phyloP scores from a whole-genome alignment of 2,797 vertebrate species.

The Miichthys miiuy region DNA sequence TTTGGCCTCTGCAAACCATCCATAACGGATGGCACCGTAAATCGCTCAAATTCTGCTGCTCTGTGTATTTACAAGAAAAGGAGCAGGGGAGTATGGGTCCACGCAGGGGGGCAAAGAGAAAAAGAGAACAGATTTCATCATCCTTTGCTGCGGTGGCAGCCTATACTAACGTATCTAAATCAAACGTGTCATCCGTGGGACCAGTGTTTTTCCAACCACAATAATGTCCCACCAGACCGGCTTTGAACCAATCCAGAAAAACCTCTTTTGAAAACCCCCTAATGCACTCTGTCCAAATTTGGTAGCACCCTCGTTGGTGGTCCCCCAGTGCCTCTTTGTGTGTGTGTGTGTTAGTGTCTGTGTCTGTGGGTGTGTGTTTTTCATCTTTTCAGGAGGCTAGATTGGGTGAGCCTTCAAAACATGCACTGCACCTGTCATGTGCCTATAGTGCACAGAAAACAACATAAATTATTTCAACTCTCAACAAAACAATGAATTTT shows the following conservation, averaged over 20 bases:
- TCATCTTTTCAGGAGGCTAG: conserved; percentile 70
- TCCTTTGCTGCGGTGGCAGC: conserved; percentile 66
- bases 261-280: conserved; percentile 65
- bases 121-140: conserved; percentile 68
- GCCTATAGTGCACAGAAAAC: conserved; percentile 61
- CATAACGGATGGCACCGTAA: conserved; percentile 54
- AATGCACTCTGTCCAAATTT: conserved; percentile 79
- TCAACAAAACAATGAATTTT: conserved; percentile 68
- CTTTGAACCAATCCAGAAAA: conserved; percentile 77
- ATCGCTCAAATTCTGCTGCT: conserved; percentile 54
- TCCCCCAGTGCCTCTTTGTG: conserved; percentile 73
- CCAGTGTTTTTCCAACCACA: conserved; percentile 76
- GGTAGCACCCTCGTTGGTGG: conserved; percentile 81
- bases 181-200: conserved; percentile 72
- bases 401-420: conserved; percentile 71
- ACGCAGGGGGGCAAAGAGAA: conserved; percentile 29
- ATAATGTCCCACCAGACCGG: conserved; percentile 73
- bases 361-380: conserved; percentile 48
- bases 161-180: conserved; percentile 72
- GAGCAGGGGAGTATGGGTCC: conserved; percentile 37
- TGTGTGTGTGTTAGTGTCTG: conserved; percentile 26
- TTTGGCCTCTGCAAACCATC: conserved; percentile 43
- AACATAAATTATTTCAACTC: conserved; percentile 75
- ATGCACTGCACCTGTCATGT: conserved; percentile 80
- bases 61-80: conserved; percentile 58